phyloP scores from a whole-genome alignment of 2,797 vertebrate genomes.

The Trematomus bernacchii region DNA sequence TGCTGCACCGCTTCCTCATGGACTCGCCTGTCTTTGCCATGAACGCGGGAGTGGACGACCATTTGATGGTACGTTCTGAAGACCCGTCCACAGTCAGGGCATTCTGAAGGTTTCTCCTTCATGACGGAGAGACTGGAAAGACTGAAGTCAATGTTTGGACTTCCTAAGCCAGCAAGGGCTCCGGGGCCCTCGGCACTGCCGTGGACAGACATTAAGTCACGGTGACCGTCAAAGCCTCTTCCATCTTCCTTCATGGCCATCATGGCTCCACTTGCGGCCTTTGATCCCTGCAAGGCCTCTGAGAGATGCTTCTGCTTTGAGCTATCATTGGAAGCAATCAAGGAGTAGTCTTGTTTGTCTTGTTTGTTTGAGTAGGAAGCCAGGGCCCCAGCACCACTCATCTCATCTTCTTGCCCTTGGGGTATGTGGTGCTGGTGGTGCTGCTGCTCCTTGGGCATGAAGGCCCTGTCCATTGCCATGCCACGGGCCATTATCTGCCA shows the following conservation, averaged over 20 bases:
- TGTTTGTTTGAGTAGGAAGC: slow-evolving; percentile 88
- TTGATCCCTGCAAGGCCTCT: slow-evolving; percentile 92
- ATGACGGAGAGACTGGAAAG: slow-evolving; percentile 88
- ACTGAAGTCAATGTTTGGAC: slow-evolving; percentile 92
- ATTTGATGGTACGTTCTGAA: slow-evolving; percentile 99
- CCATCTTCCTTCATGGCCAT: slow-evolving; percentile 92
- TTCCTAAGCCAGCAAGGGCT: slow-evolving; percentile 79
- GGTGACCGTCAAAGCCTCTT: slow-evolving; percentile 90
- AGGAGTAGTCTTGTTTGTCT: slow-evolving; percentile 94
- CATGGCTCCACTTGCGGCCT: slow-evolving; percentile 87
- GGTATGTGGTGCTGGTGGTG: slow-evolving; percentile 87
- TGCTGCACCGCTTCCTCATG: slow-evolving; percentile 91
- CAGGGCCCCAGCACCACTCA: slow-evolving; percentile 88
- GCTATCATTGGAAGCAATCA: slow-evolving; percentile 91
- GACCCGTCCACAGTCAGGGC: slow-evolving; percentile 95
- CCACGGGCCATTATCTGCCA: slow-evolving; percentile 99
- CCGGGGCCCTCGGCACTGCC: slow-evolving; percentile 62
- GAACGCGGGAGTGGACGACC: slow-evolving; percentile 96
- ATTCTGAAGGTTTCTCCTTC: slow-evolving; percentile 97
- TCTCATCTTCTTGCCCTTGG: slow-evolving; percentile 92
- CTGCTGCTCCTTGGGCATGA: slow-evolving; percentile 94
- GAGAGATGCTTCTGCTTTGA: slow-evolving; percentile 95
- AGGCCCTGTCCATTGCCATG: slow-evolving; percentile 96
- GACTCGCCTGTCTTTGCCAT: slow-evolving; percentile 92
- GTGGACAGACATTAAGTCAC: slow-evolving; percentile 93